phyloP scores from a whole-genome alignment of 1,140 invertebrate genomes.

The Pogonomyrmex barbatus region DNA sequence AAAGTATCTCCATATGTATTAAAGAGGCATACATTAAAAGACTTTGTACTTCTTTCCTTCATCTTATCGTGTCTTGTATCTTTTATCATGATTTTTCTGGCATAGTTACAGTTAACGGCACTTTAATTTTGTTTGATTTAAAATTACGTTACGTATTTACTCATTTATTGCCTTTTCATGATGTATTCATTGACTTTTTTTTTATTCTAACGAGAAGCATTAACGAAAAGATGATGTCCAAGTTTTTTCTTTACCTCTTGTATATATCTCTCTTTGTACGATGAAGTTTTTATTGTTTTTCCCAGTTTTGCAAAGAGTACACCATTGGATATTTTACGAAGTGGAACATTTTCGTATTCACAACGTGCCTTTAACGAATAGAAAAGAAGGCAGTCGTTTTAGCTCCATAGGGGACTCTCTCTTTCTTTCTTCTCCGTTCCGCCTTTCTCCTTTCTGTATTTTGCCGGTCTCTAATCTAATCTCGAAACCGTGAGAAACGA shows the following conservation, averaged over 20 bases:
- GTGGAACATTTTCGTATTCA: slow-evolving; percentile 17
- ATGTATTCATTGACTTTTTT: too few relatives aligned
- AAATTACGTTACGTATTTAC: not conserved
- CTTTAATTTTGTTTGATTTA: not conserved
- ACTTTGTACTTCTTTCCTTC: not conserved
- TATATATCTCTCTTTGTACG: not conserved
- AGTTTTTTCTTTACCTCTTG: not conserved
- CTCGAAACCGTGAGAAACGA: slow-evolving; percentile 68
- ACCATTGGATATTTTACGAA: not conserved
- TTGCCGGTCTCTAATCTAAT: slow-evolving; percentile 38
- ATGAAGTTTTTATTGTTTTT: not conserved
- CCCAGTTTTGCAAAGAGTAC: not conserved
- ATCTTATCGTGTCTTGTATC: not conserved
- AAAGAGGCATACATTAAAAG: not conserved
- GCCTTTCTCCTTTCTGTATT: slow-evolving; percentile 39
- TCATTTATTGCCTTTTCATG: too few relatives aligned
- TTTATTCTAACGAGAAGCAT: not conserved
- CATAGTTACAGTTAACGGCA: not conserved
- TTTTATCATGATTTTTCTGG: not conserved
- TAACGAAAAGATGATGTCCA: not conserved
- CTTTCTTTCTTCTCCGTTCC: slow-evolving; percentile 44
- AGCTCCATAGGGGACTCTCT: slow-evolving; percentile 47
- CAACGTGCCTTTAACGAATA: not conserved
- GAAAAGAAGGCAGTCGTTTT: slow-evolving; percentile 59
- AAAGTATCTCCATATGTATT: not conserved